Percentiles rank a stretch among this genome's conserved stretches.
Evolutionary conservation across 1,140 invertebrate genomes (phyloP).

Genomic region (Micrasema minimum): DNA sequence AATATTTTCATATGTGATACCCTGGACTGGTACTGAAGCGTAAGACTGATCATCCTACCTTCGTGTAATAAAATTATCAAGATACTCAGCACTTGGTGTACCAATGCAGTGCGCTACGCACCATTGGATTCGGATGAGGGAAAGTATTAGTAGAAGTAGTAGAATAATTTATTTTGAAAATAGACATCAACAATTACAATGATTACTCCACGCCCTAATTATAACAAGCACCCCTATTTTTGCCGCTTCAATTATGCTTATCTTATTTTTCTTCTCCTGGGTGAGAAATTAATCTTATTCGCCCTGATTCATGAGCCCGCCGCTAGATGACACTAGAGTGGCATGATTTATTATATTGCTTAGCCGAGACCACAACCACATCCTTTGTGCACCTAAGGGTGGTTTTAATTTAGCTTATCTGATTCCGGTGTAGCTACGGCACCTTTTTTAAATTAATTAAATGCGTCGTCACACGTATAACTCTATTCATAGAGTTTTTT

Average conservation of each 20-base stretch:
- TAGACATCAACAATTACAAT: neutral
- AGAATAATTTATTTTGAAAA: too few species aligned
- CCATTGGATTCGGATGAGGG: too few species aligned
- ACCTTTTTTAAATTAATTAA: constrained; percentile 6
- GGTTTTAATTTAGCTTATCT: constrained; percentile 24
- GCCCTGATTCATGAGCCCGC: constrained; percentile 51
- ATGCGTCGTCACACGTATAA: too few species aligned
- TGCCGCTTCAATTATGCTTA: constrained; percentile 30
- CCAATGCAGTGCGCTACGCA: too few species aligned
- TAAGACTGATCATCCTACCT: too few species aligned
- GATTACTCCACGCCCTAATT: constrained; percentile 19
- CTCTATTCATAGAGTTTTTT: too few species aligned
- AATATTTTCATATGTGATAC: too few species aligned
- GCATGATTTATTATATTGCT: constrained; percentile 48
- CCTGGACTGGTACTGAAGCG: too few species aligned
- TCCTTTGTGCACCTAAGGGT: constrained; percentile 18
- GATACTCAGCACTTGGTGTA: too few species aligned
- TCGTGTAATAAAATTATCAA: too few species aligned
- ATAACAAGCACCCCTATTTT: neutral
- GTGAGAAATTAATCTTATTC: constrained; percentile 47
- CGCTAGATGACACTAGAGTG: constrained; percentile 47
- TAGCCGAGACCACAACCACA: constrained; percentile 34
- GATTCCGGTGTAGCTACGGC: constrained; percentile 6
- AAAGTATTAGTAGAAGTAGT: too few species aligned
- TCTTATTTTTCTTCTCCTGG: constrained; percentile 46